Conservation (phyloP, 2,113 vertebrate species). For the Mugil cephalus region DNA sequence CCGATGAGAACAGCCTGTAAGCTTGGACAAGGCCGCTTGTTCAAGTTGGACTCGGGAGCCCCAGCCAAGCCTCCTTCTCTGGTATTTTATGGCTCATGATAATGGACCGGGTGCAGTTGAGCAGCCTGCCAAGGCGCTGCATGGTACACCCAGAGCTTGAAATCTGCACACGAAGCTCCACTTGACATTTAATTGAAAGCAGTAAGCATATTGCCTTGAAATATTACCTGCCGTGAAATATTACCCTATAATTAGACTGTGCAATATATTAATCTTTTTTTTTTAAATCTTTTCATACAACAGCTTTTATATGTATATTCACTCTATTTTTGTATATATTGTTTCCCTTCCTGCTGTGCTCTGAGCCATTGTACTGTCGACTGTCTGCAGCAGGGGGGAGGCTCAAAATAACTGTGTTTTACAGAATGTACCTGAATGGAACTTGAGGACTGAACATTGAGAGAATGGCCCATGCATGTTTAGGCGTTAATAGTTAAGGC, state of each 20-base stretch:
- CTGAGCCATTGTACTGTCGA: no score
- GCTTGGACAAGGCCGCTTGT: slow-evolving; percentile 36
- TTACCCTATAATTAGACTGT: no score
- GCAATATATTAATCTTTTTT: no score
- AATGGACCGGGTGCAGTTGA: slow-evolving; percentile 44
- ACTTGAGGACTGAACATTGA: slow-evolving; percentile 9
- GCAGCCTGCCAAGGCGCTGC: slow-evolving; percentile 56
- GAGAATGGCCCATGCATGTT: neutral
- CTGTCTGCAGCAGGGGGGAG: slow-evolving; percentile 46
- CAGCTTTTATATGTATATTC: no score
- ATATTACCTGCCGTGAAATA: no score
- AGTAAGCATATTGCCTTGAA: slow-evolving; percentile 62
- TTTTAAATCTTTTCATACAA: no score
- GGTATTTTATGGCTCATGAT: slow-evolving; percentile 60
- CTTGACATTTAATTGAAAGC: slow-evolving; percentile 71
- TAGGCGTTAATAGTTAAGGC: no score
- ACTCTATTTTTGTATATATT: no score
- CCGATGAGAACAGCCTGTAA: slow-evolving; percentile 30
- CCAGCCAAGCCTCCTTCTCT: slow-evolving; percentile 47
- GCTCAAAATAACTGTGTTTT: slow-evolving; percentile 17
- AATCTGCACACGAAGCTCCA: slow-evolving; percentile 47
- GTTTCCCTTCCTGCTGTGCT: no score
- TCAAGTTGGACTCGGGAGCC: slow-evolving; percentile 40
- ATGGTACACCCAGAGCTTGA: slow-evolving; percentile 46
- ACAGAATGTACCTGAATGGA: slow-evolving; percentile 13